Base-by-base conservation (phyloP, 2,113 vertebrate species). In the Ceyx cyanopectus region DNA sequence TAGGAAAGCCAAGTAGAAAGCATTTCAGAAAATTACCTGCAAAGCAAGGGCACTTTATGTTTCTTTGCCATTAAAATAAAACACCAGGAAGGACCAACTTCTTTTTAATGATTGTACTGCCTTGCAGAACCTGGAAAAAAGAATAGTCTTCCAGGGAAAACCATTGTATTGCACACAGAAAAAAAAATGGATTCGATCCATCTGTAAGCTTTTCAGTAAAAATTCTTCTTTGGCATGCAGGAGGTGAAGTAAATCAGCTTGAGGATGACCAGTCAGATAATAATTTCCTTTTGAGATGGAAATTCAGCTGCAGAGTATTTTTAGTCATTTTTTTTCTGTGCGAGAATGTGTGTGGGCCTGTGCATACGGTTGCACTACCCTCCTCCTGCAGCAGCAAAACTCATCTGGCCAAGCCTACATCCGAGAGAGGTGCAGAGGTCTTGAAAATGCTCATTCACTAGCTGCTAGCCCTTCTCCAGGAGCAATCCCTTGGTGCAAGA, bases 1-100 rank as follows among this genome's bases (percentile, higher is more conserved):
- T 99, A 92, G 72, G 80, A 96, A 97, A 75, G 97, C 26, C 69
- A 91, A 97, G 65, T 5, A 53, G 51, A 43, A 88, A 91, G 63
- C 27, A 48, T 57, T 57, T 95, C 46, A 87, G 66, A 79, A 83
- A 79, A 76, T 9, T n/a, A 53, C 27, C 58, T 90, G 67, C 15
- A 70, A 61, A 76, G 21, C 69, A 77, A 32, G 11, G n/a, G n/a
- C 20, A 45, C 23, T 70, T 67, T 19, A 84, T 50, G 34, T 58
- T 81, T 70, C 53, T 81, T 77, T 74, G 30, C 48, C 56, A 70
- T 83, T 81, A 92, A 90, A 92, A 81, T 69, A 81, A 93, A 85
- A 85, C 83, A 89, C 53, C 62, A 94, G 66, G 91, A 91, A 93
- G 58, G 32, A 85, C 76, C 77, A 37, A 27, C 24, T 89, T 75